A percentile compares a stretch with the other conserved stretches of the same genome.
These are phyloP conservation scores for Varecia variegata DNA, from an alignment of 2,797 vertebrate species.

Conservation along the genomic window DNA sequence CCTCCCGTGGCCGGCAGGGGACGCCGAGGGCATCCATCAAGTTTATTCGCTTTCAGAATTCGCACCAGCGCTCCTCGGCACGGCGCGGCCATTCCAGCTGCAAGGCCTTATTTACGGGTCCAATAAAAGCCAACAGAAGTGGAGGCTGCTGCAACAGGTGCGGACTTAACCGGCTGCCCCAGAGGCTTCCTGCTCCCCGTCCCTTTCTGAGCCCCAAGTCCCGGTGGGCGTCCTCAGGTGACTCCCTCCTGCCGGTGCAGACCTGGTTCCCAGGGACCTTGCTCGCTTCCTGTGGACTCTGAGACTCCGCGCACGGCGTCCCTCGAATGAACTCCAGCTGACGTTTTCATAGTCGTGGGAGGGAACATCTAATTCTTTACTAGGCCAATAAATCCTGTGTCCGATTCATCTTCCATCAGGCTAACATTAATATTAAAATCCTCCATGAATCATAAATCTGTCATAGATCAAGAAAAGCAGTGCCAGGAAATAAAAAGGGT, in stretches of 20 bases:
- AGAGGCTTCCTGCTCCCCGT: rapidly evolving
- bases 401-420: slow-evolving; percentile 58
- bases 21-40: neutral
- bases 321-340: rapidly evolving
- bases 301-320: rapidly evolving
- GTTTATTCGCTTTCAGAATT: rapidly evolving
- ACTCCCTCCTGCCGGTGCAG: rapidly evolving
- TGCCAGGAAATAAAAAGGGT: neutral
- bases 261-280: rapidly evolving
- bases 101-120: neutral
- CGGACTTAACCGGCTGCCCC: neutral
- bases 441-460: slow-evolving; percentile 58
- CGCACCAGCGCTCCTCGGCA: neutral
- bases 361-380: neutral
- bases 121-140: neutral
- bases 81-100: rapidly evolving
- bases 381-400: slow-evolving; percentile 44
- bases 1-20: rapidly evolving
- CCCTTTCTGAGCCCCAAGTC: rapidly evolving
- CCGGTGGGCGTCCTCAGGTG: too few species aligned
- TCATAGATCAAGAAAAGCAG: neutral
- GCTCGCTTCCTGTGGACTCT: neutral
- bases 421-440: slow-evolving; percentile 49
- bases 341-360: neutral
- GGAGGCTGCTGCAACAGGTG: neutral